phyloP scores from a whole-genome alignment of 1,140 invertebrate species.

The Dendrolimus punctatus region DNA sequence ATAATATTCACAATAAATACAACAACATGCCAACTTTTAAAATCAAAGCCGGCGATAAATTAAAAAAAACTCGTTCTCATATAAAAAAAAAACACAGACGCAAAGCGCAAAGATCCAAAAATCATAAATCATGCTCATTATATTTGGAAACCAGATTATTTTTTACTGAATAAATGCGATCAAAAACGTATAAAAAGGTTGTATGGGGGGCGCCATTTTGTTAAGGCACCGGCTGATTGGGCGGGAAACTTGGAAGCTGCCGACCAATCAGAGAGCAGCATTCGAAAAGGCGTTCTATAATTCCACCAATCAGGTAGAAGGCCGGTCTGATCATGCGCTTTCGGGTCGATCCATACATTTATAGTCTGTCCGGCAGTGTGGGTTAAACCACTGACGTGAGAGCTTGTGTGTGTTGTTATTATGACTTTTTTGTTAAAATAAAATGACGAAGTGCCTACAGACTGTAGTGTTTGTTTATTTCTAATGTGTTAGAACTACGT shows the following conservation, averaged over 20 bases:
- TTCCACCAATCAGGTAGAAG: slow-evolving; percentile 38
- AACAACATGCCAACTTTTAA: background rate
- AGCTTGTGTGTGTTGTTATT: slow-evolving; percentile 34
- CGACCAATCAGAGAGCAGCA: slow-evolving; percentile 29
- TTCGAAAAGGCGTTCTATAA: slow-evolving; percentile 56
- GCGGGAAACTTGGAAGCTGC: slow-evolving; percentile 53
- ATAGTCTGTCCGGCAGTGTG: slow-evolving; percentile 66
- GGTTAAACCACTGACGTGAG: slow-evolving; percentile 53
- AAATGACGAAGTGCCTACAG: slow-evolving; percentile 54
- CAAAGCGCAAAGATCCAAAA: slow-evolving; percentile 22
- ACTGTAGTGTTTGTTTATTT: slow-evolving; percentile 2
- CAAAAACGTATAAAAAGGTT: slow-evolving; percentile 69
- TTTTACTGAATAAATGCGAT: slow-evolving; percentile 67
- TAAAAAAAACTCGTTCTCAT: slow-evolving; percentile 33
- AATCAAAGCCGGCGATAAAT: slow-evolving; percentile 19
- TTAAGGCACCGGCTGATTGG: slow-evolving; percentile 47
- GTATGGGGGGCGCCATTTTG: slow-evolving; percentile 67
- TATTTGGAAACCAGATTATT: slow-evolving; percentile 67
- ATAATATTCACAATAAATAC: too few species aligned
- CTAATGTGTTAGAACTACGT: background rate
- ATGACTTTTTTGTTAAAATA: slow-evolving; percentile 40
- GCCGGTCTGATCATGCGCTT: slow-evolving; percentile 55
- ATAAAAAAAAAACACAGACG: slow-evolving; percentile 4
- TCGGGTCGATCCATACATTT: slow-evolving; percentile 66
- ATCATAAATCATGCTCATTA: slow-evolving; percentile 72